These are phyloP conservation scores for Scelioninae gen. 2 DNA, from an alignment of 2,888 invertebrate species.

Conservation along the genomic window DNA sequence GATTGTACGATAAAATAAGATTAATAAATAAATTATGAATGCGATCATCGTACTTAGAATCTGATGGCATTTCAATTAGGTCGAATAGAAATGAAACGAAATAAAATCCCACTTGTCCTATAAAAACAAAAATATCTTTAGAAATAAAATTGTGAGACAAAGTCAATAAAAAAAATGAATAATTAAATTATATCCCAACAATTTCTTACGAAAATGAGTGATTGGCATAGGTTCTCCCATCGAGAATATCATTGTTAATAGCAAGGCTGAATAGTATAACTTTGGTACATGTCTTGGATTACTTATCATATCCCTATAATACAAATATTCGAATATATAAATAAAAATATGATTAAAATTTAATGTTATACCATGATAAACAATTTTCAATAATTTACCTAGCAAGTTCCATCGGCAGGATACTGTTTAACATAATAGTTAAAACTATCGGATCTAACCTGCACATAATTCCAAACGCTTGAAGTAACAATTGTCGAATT, in stretches of 20 bases:
- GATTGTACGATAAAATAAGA: constrained; percentile 90
- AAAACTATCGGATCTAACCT: constrained; percentile 88
- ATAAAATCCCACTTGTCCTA: constrained; percentile 89
- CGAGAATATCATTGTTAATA: constrained; percentile 92
- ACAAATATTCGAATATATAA: constrained; percentile 2
- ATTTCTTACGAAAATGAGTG: constrained; percentile 85
- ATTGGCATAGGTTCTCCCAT: constrained; percentile 93
- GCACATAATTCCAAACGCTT: constrained; percentile 93
- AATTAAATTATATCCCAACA: too few relatives aligned
- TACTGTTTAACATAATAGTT: constrained; percentile 89
- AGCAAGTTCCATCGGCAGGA: constrained; percentile 93
- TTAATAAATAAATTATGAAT: constrained; percentile 90
- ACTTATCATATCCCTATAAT: constrained; percentile 84
- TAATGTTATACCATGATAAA: background rate
- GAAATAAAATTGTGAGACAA: too few relatives aligned
- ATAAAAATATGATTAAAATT: constrained; percentile 1
- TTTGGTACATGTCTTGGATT: constrained; percentile 87
- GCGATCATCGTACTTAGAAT: constrained; percentile 88
- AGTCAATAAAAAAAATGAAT: too few relatives aligned
- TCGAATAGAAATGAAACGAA: constrained; percentile 89
- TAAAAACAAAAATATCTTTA: constrained; percentile 66
- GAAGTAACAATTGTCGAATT: constrained; percentile 86
- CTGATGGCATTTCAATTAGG: constrained; percentile 87
- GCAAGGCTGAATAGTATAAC: constrained; percentile 87
- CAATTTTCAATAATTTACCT: constrained; percentile 76